phyloP scores from a whole-genome alignment of 2,797 vertebrate species.

The Rhinoraja longicauda region DNA sequence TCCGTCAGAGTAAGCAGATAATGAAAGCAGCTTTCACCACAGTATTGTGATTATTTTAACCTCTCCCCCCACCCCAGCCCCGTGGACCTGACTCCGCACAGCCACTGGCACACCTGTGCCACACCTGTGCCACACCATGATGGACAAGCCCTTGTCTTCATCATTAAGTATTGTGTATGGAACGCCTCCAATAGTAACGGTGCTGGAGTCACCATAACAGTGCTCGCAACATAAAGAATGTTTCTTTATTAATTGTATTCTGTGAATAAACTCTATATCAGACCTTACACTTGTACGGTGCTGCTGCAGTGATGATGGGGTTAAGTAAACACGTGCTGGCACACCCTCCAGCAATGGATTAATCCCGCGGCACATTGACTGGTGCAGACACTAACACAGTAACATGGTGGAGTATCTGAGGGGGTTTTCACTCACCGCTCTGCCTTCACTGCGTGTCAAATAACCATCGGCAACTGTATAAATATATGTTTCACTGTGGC shows the following conservation, averaged over 20 bases:
- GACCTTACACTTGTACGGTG: constrained; percentile 19
- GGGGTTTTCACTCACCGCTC: not conserved
- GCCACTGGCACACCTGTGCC: not conserved
- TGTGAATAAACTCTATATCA: constrained; percentile 39
- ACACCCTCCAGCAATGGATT: not conserved
- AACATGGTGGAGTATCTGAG: too few species aligned
- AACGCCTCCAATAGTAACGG: constrained; percentile 20
- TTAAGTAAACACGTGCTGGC: not conserved
- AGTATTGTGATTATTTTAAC: constrained; percentile 1
- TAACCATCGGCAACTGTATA: not conserved
- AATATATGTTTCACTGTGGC: not conserved
- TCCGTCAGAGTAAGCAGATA: not conserved
- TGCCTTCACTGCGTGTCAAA: not conserved
- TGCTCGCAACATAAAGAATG: constrained; percentile 34
- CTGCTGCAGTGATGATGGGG: not conserved
- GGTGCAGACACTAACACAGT: not conserved
- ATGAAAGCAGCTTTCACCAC: not conserved
- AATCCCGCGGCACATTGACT: not conserved
- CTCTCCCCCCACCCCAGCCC: not conserved
- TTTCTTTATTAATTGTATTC: constrained; percentile 39
- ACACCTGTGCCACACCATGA: not conserved
- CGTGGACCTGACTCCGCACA: too few species aligned
- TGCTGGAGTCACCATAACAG: constrained; percentile 2
- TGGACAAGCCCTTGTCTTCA: not conserved
- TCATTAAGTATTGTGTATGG: not conserved